Base-by-base conservation (phyloP, 1,140 invertebrate species). In the Atta texana region DNA sequence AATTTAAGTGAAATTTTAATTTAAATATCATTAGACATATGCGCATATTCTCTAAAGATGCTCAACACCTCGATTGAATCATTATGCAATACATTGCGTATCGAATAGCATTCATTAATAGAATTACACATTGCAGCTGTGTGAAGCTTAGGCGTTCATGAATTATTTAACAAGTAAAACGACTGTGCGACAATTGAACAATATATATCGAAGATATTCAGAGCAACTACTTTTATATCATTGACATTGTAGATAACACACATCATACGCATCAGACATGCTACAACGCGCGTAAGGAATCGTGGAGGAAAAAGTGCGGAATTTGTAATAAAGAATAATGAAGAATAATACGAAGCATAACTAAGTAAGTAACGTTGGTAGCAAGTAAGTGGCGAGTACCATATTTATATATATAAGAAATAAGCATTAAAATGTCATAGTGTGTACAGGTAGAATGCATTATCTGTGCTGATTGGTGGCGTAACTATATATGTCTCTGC, bases 221-320 rank as follows among this genome's bases (percentile, higher is more conserved):
- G 64, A 87, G 31, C 14, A 89, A 81, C 39, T 89, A 90, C 76
- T 90, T 91, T 91, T 91, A 24, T 91, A 90, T 86, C 82, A 91
- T 88, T 77, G 34, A 68, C 89, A 91, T 91, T 91, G 90, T 91
- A 91, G 89, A 91, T 91, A 91, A 81, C 87, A 91, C 90, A 87
- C 90, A 87, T 24, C 10, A 49, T 77, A 61, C 18, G 49, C 69
- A 77, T 63, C 71, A 63, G 8, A 64, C 44, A 39, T 63, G 24
- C 49, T 84, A 28, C 10, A 53, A 86, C 59, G 18, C 28, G 59
- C 74, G 49, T 75, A 61, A 86, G 53, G 44, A 24, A 64, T 71
- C 69, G 34, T 28, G 28, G 49, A 28, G 39, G 39, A 74, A 71
- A 51, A 76, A 64, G 16, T 39, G 14, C 21, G 21, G 24, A 16